A percentile compares a stretch with the other conserved stretches of the same genome.
Conservation (phyloP, 2,888 invertebrate genomes). For the Aelia acuminata region DNA sequence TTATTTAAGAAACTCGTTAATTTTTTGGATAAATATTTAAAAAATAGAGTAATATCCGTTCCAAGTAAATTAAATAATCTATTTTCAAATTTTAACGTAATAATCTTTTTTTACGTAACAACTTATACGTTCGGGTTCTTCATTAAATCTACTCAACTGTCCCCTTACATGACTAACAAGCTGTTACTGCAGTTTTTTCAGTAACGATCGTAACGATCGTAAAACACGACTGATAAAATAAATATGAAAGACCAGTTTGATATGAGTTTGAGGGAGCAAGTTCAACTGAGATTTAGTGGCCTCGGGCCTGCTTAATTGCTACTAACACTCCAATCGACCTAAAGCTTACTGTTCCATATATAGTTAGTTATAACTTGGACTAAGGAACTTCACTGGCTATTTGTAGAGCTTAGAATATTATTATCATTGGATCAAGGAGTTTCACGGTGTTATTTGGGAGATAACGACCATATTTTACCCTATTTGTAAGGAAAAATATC, state of each 20-base stretch:
- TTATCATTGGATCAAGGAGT: not conserved
- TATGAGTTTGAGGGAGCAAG: conserved; percentile 4
- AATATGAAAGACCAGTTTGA: not conserved
- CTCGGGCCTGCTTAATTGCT: not conserved
- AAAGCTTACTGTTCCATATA: not conserved
- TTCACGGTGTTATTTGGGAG: not conserved
- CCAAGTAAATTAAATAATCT: too few relatives aligned
- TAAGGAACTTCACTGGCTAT: not conserved
- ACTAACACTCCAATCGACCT: not conserved
- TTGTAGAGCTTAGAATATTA: not conserved
- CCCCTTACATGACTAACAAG: not conserved
- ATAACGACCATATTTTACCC: too few relatives aligned
- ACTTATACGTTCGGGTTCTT: too few relatives aligned
- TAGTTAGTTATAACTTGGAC: not conserved
- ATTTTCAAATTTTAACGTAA: too few relatives aligned
- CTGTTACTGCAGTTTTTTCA: not conserved
- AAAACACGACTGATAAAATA: not conserved
- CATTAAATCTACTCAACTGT: too few relatives aligned
- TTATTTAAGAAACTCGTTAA: too few relatives aligned
- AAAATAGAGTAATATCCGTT: too few relatives aligned
- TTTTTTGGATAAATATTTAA: too few relatives aligned
- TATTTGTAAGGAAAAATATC: too few relatives aligned
- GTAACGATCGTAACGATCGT: not conserved
- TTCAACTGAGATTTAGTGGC: not conserved
- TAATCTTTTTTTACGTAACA: too few relatives aligned